Base-by-base conservation (phyloP, 2,888 invertebrate species). In the Brenthis daphne region DNA sequence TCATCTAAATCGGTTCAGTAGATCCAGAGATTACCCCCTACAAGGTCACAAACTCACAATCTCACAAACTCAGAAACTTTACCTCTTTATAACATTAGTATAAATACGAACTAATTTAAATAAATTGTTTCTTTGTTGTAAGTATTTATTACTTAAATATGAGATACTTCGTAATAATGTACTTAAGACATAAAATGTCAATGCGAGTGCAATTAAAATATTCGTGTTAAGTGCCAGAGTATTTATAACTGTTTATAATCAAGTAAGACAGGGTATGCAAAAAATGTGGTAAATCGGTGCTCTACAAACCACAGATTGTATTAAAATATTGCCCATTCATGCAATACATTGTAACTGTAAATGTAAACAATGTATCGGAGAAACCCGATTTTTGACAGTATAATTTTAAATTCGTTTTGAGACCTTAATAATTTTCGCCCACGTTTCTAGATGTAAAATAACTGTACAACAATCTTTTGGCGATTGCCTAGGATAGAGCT, bases 301-400 rank as follows among this genome's bases (percentile, higher is more conserved):
- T 64, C 66, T 29, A 55, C 63, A 66, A 51, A 64, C 47, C 16
- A 13, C 58, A 55, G 13, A 58, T 48, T 29, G 53, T 61, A 43
- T 11, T 43, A 43, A 78, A 74, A 76, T 77, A 78, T 77, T 75
- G 75, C 72, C 74, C 73, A 78, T 81, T 80, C 76, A 78, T 78
- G 67, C 74, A 55, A 64, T 58, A 66, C 77, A 72, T 77, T 78
- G 76, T 77, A 64, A 73, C 71, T 77, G 75, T 73, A 37, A 48
- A 29, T 67, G 53, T 70, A 71, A 72, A 67, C 74, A 77, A 72
- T 76, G 72, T 71, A 61, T 43, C 13, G 71, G 73, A 70, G 67
- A 74, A 76, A 71, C 67, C 74, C 72, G 47, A 73, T 71, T 69
- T 47, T 55, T 61, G 60, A 16, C 43, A 50, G 20, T 48, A 33